phyloP scores from a whole-genome alignment of 2,888 invertebrate species.

The Tholera decimalis region DNA sequence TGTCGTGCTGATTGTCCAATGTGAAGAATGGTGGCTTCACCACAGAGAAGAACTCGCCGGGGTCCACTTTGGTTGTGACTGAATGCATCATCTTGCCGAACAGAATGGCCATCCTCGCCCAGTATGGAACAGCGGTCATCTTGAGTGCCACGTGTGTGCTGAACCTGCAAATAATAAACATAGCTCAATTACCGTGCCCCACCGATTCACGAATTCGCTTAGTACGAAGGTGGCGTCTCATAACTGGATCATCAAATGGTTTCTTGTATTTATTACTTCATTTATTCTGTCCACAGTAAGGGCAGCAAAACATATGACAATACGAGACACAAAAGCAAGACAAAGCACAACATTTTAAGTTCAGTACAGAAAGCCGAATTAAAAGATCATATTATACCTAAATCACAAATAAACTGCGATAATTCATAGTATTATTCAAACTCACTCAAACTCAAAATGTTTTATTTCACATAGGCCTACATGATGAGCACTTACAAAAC shows the following conservation, averaged over 20 bases:
- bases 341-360: too few species aligned
- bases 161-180: conserved; percentile 87
- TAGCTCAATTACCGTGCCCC: not conserved
- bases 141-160: conserved; percentile 92
- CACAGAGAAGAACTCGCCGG: conserved; percentile 93
- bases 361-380: too few species aligned
- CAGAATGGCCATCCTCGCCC: conserved; percentile 93
- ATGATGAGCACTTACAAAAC: too few species aligned
- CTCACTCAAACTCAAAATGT: too few species aligned
- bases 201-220: not conserved
- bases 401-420: too few species aligned
- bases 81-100: conserved; percentile 95
- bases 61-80: conserved; percentile 92
- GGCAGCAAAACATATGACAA: too few species aligned
- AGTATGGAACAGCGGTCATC: conserved; percentile 89
- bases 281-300: not conserved
- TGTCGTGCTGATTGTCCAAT: conserved; percentile 96
- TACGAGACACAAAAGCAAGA: too few species aligned
- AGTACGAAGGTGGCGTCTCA: not conserved
- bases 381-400: too few species aligned
- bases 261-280: too few species aligned
- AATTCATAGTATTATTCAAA: too few species aligned
- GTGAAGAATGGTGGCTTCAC: conserved; percentile 95
- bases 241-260: not conserved
- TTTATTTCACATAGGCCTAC: too few species aligned